Evolutionary conservation across 2,113 vertebrate species (phyloP).

Genomic region (Vidua chalybeata): DNA sequence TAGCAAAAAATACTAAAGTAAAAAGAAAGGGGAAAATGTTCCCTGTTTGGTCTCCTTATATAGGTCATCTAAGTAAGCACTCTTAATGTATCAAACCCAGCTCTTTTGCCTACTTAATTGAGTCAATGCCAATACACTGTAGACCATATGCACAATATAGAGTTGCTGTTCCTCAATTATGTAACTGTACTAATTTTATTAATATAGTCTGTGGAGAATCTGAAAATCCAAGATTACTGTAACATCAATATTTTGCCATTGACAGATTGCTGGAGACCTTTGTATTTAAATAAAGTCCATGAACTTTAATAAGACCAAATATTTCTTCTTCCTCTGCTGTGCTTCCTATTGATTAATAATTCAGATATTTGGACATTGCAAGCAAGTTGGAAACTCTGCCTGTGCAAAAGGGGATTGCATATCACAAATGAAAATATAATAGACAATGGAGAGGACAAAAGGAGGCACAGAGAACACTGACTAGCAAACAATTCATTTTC

Average conservation of each 20-base stretch:
- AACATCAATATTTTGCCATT: background rate
- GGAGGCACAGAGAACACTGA: background rate
- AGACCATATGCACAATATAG: background rate
- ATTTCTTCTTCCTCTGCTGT: background rate
- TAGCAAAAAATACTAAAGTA: background rate
- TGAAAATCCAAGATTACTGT: background rate
- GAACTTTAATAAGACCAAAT: conserved; percentile 5
- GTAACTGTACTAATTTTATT: background rate
- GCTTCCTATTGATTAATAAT: background rate
- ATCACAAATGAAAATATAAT: background rate
- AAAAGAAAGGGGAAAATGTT: background rate
- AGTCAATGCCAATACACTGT: conserved; percentile 4
- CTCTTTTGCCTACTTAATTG: background rate
- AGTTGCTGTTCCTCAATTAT: background rate
- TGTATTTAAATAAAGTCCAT: background rate
- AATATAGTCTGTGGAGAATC: background rate
- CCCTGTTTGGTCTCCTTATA: background rate
- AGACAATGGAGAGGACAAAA: background rate
- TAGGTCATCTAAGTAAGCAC: background rate
- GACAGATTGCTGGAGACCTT: background rate
- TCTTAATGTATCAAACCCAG: background rate
- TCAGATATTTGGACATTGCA: background rate
- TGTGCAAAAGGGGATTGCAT: background rate
- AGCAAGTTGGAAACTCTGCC: background rate
- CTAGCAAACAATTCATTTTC: background rate